Evolutionary conservation across 2,113 vertebrate species (phyloP), one percentile per base, ranked within the genome.

Genomic region (Nerophis ophidion): DNA sequence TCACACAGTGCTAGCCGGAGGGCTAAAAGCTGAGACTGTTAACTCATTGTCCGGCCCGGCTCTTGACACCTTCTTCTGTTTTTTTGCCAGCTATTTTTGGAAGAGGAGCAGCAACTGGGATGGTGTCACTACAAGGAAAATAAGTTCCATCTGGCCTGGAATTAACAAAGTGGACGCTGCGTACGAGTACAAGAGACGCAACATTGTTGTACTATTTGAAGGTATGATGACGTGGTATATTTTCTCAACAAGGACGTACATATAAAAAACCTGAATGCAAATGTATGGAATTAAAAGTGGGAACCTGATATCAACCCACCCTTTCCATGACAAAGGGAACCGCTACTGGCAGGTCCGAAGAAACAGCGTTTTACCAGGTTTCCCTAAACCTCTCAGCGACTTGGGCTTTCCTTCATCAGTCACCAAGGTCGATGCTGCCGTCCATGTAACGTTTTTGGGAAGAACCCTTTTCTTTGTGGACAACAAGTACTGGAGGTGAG

Each of bases 351-450:
- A 17, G 0, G 50, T 85, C 15, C 74, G 36, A 33, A 79, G 77
- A n/a, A 76, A 57, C 52, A 58, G 38, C 1, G 13, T 75, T 5
- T 57, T 85, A 4, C 51, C 77, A 8, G 82, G 71, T 36, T 87
- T 85, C 60, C 89, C 89, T 8, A 88, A 83, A 67, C 63, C 66
- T 26, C 67, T 91, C 42, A 71, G 65, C 0, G 60, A 74, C 13
- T 80, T 88, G 1, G 86, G 87, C 33, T 72, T 91, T 49, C 81
- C 89, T 15, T 2, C 62, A 8, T 65, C 40, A 2, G 79, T 89
- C 44, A 85, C 12, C 5, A 84, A 86, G 65, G 78, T 91, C 12
- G 87, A 90, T 19, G 82, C 88, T 42, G 89, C 84, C 0, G 72
- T 90, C 14, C 40, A 88, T 44, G 69, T 85, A 46, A 7, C 59